Conservation (phyloP, 1,140 invertebrate genomes). For the Brachionus calyciflorus region DNA sequence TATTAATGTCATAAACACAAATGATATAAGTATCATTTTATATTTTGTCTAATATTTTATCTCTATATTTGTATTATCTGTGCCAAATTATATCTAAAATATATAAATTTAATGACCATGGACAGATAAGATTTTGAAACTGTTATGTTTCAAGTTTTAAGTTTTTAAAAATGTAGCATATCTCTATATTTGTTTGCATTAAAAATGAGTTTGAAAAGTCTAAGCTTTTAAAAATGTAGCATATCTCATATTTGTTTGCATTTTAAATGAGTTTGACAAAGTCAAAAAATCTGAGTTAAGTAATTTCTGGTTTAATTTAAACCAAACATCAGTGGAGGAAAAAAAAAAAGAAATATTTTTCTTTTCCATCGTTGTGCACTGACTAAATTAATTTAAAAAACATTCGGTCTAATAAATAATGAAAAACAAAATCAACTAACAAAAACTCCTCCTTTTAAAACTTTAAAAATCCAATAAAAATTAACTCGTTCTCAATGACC, state of each 20-base stretch:
- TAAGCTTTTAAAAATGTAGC: too few species aligned
- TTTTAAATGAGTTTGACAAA: neutral
- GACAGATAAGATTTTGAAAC: too few species aligned
- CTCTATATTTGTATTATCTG: neutral
- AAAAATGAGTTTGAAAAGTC: neutral
- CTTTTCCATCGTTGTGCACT: conserved; percentile 1
- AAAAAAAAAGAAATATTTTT: neutral
- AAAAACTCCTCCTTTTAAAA: neutral
- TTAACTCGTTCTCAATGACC: neutral
- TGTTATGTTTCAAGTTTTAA: neutral
- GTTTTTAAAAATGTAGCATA: neutral
- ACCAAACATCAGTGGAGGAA: neutral
- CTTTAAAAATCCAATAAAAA: neutral
- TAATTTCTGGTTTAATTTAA: neutral
- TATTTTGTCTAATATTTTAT: neutral
- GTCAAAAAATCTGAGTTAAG: neutral
- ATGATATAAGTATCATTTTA: conserved; percentile 29
- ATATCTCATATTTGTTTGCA: neutral
- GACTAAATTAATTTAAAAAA: conserved; percentile 21
- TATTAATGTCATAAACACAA: neutral
- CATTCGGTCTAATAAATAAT: neutral
- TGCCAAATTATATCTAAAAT: conserved; percentile 1
- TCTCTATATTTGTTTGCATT: neutral
- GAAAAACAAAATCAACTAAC: neutral
- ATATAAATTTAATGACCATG: neutral